A percentile compares a stretch with the other conserved stretches of the same genome.
Conservation (phyloP, 2,888 invertebrate genomes). For the Drosophila ochracea region DNA sequence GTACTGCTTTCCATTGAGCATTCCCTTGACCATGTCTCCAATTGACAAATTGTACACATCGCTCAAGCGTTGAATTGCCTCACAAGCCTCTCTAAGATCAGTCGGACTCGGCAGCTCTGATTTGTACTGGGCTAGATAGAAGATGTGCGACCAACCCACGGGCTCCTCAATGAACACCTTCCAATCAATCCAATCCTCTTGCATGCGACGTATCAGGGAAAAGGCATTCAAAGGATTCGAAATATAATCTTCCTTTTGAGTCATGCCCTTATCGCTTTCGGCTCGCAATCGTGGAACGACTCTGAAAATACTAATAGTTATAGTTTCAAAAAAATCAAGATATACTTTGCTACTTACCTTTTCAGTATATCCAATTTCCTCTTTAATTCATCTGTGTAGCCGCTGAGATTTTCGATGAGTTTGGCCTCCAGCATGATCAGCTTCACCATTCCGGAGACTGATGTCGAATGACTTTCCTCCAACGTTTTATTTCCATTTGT, state of each 20-base stretch:
- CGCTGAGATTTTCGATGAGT: slow-evolving; percentile 67
- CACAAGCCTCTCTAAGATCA: slow-evolving; percentile 96
- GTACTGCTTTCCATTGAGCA: slow-evolving; percentile 92
- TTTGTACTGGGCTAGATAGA: slow-evolving; percentile 40
- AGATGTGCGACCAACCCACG: slow-evolving; percentile 41
- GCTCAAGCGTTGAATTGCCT: slow-evolving; percentile 95
- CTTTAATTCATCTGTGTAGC: slow-evolving; percentile 66
- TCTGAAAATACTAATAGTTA: slow-evolving; percentile 27
- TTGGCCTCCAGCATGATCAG: slow-evolving; percentile 65
- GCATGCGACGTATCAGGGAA: slow-evolving; percentile 74
- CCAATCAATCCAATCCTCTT: slow-evolving; percentile 78
- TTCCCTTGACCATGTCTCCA: slow-evolving; percentile 91
- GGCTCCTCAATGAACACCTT: slow-evolving; percentile 65
- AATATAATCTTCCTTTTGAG: slow-evolving; percentile 64
- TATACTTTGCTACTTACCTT: slow-evolving; percentile 47
- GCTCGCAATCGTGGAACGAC: slow-evolving; percentile 51
- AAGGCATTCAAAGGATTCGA: slow-evolving; percentile 77
- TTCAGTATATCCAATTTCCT: slow-evolving; percentile 64
- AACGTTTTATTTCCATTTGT: not conserved
- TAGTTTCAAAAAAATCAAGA: not conserved
- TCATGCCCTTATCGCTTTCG: slow-evolving; percentile 60
- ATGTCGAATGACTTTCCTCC: slow-evolving; percentile 65
- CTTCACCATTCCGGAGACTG: slow-evolving; percentile 71
- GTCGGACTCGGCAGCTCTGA: slow-evolving; percentile 89
- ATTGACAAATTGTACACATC: slow-evolving; percentile 95